Conservation (phyloP, 1,140 invertebrate genomes). For the Bombus haemorrhoidalis region DNA sequence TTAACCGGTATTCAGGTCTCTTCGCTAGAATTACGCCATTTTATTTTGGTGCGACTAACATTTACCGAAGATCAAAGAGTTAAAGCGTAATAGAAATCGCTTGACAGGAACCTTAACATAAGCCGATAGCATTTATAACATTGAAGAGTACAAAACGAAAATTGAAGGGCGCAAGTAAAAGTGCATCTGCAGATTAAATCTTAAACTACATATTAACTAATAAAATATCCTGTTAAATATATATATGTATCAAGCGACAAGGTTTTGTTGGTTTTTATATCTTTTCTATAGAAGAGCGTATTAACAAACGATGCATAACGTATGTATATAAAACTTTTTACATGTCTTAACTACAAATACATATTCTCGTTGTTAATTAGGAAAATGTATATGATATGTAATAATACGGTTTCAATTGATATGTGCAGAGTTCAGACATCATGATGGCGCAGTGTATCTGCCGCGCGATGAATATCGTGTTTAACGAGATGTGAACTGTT, state of each 20-base stretch:
- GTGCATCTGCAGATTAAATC: background rate
- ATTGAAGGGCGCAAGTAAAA: background rate
- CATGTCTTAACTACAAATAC: no score
- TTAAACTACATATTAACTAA: background rate
- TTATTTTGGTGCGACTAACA: background rate
- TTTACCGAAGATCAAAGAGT: background rate
- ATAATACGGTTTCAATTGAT: background rate
- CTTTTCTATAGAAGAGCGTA: background rate
- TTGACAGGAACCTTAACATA: background rate
- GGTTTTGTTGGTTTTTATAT: background rate
- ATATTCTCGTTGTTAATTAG: no score
- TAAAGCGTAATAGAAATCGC: background rate
- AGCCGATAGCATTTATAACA: background rate
- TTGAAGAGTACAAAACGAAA: background rate
- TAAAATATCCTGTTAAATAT: background rate
- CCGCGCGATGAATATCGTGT: constrained; percentile 47
- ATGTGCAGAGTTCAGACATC: background rate
- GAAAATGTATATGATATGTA: background rate
- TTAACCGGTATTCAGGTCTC: background rate
- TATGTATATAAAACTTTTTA: background rate
- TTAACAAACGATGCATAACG: background rate
- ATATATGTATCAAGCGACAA: background rate
- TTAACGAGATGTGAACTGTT: constrained; percentile 18
- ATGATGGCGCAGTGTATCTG: background rate
- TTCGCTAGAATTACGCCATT: background rate